Conservation (phyloP, 2,888 invertebrate species). For the Cyclophora punctaria region DNA sequence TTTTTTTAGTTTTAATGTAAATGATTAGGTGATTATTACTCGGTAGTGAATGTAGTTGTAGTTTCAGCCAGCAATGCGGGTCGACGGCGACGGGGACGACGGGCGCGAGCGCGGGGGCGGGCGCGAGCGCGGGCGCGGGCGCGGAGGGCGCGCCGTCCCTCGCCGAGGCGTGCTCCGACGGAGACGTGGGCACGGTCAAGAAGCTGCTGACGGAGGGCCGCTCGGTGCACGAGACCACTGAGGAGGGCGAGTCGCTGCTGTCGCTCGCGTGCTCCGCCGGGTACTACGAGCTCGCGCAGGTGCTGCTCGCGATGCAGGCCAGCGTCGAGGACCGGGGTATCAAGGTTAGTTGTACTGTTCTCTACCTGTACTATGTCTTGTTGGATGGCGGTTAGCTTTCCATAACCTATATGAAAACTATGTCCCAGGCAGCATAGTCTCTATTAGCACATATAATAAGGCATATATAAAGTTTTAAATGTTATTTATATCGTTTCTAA, state of each 20-base stretch:
- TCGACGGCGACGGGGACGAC: constrained; percentile 60
- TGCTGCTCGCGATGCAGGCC: constrained; percentile 96
- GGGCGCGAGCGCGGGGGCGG: constrained; percentile 64
- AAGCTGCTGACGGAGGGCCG: constrained; percentile 94
- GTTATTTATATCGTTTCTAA: too few species aligned
- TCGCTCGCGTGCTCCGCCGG: constrained; percentile 98
- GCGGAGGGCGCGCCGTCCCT: constrained; percentile 81
- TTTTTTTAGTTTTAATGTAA: not conserved
- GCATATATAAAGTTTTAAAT: too few species aligned
- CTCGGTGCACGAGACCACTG: constrained; percentile 96
- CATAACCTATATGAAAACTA: too few species aligned
- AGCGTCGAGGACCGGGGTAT: constrained; percentile 98
- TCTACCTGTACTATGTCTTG: too few species aligned
- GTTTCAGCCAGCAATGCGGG: constrained; percentile 61
- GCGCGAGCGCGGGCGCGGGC: constrained; percentile 68
- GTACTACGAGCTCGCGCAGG: constrained; percentile 97
- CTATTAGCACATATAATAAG: too few species aligned
- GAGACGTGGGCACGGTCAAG: constrained; percentile 94
- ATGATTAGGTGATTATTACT: too few species aligned
- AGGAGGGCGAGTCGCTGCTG: constrained; percentile 96
- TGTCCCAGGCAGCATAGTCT: too few species aligned
- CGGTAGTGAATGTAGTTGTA: not conserved
- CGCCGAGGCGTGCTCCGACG: constrained; percentile 95
- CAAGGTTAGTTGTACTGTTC: constrained; percentile 71
- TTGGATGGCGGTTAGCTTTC: too few species aligned